Evolutionary conservation across 2,888 invertebrate genomes (phyloP), one percentile per base, ranked within the genome.

Genomic region (Syritta pipiens): DNA sequence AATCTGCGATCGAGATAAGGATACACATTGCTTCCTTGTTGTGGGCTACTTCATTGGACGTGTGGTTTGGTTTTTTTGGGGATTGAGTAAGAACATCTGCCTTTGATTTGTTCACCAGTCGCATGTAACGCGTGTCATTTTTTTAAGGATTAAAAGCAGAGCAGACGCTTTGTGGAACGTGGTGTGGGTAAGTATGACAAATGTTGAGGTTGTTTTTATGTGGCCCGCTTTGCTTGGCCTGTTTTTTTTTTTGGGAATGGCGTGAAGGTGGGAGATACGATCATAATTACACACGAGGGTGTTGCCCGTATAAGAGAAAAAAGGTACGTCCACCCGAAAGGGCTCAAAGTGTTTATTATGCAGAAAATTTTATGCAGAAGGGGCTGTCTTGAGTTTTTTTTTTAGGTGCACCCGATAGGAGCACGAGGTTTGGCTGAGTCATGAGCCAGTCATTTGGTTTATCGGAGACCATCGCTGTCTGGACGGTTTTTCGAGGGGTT

Each of bases 1-100:
- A 20, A 53, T 53, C 32, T 32, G 20, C 19, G 63, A 51, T 49
- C 63, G 17, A 28, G 63, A 63, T 49, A 40, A 63, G 28, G 49
- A 51, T 22, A 24, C 30, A 30, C 26, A 40, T 48, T 26, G 49
- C 40, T 40, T 40, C 14, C 49, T 30, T n/a, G n/a, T n/a, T n/a
- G n/a, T n/a, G n/a, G n/a, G n/a, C n/a, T n/a, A n/a, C n/a, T n/a
- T n/a, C n/a, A n/a, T n/a, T n/a, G n/a, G n/a, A n/a, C n/a, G n/a
- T n/a, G n/a, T n/a, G n/a, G n/a, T n/a, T n/a, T n/a, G n/a, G n/a
- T n/a, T n/a, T n/a, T n/a, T n/a, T n/a, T n/a, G n/a, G n/a, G n/a
- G 22, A 24, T 17, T 22, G 51, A 12, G 28, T n/a, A 24, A 17
- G 26, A 44, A 57, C 57, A 57, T 44, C 57, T 57, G 57, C n/a